Base-by-base conservation (phyloP, 2,113 vertebrate genomes). In the Desmodus rotundus region DNA sequence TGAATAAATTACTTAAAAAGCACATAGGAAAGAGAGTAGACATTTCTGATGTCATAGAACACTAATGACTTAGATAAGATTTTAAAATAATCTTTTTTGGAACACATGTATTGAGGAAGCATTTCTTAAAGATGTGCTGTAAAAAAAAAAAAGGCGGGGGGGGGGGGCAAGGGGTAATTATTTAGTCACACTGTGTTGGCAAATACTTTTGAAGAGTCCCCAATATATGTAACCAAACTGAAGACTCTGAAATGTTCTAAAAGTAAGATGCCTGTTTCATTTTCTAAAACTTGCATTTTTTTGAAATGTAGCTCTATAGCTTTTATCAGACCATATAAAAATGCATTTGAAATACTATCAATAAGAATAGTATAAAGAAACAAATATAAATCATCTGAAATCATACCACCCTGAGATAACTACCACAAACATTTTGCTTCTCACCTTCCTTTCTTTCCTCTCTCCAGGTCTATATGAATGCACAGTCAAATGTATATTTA, bases 71-170 rank as follows among this genome's bases (percentile, higher is more conserved):
- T 72, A 54, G 3, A 58, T 43, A 61, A n/a, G 38, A 65, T 68
- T 86, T 93, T 33, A 87, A 87, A 89, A 76, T 83, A 87, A 14
- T 70, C 19, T 65, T 85, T 20, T 85, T 94, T 92, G 22, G 54
- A 70, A 87, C 11, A n/a, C 31, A 38, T 72, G 10, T 93, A 65
- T 38, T 85, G 84, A 68, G 9, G 43, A 11, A 94, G 41, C 4
- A 67, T 85, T 89, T 92, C 47, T 85, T 58, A 95, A 68, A 89
- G 17, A 73, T 74, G 14, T 61, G n/a, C 63, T 38, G 33, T 61
- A 45, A 52, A 76, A 28, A 54, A 28, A 58, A 58, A 56, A 70
- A 67, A 67, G 20, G 3, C 0, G 15, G 3, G 4, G 17, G 9
- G n/a, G 3, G 10, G 1, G n/a, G 36, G 52, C 17, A n/a, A 54